Conservation (phyloP, 2,888 invertebrate genomes). For the Hirtodrosophila cameraria region DNA sequence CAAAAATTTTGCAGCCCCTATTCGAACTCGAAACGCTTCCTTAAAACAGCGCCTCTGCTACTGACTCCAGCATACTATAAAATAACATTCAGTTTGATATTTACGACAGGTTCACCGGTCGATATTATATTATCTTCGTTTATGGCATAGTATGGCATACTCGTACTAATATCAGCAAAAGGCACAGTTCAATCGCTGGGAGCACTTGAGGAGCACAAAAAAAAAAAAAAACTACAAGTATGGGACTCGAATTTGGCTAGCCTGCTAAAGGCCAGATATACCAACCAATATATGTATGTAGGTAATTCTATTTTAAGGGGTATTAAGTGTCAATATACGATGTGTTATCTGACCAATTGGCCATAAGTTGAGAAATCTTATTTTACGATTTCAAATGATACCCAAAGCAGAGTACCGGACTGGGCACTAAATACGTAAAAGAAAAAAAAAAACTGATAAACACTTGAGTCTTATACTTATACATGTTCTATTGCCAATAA, state of each 20-base stretch:
- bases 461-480: conserved; percentile 37
- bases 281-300: no score
- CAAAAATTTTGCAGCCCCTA: neutral
- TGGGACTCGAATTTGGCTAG: conserved; percentile 1
- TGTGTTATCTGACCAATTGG: conserved; percentile 64
- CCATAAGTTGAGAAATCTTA: conserved; percentile 78
- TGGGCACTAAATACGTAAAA: conserved; percentile 52
- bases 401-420: conserved; percentile 59
- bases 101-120: conserved; percentile 71
- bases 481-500: conserved; percentile 62
- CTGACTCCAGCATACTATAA: conserved; percentile 29
- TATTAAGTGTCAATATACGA: neutral
- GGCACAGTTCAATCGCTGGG: conserved; percentile 42
- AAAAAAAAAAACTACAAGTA: conserved; percentile 17
- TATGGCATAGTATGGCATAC: no score
- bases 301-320: neutral
- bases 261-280: no score
- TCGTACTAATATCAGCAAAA: conserved; percentile 56
- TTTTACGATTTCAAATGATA: conserved; percentile 78
- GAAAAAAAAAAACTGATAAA: conserved; percentile 66
- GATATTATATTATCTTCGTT: conserved; percentile 75
- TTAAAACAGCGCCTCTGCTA: conserved; percentile 18
- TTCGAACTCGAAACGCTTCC: conserved; percentile 3
- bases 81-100: conserved; percentile 68
- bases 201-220: conserved; percentile 57